phyloP scores from a whole-genome alignment of 1,140 invertebrate genomes.

The Drosophila hydei region DNA sequence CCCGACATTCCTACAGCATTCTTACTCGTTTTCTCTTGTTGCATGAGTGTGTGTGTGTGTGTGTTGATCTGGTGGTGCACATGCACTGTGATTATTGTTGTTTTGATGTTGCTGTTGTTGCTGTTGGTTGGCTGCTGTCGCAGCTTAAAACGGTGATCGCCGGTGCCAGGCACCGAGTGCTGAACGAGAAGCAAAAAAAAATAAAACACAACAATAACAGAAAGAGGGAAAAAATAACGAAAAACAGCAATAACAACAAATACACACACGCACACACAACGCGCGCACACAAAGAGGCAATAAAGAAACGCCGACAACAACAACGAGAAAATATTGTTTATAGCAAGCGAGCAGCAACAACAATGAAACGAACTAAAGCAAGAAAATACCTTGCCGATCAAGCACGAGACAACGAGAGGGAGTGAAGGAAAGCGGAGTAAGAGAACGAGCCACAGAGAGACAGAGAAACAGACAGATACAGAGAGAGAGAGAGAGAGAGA shows the following conservation, averaged over 20 bases:
- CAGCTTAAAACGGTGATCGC: slow-evolving; percentile 74
- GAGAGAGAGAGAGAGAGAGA: background rate
- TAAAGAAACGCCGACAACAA: slow-evolving; percentile 55
- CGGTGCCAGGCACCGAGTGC: slow-evolving; percentile 70
- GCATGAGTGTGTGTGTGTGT: slow-evolving; percentile 11
- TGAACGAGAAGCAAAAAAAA: slow-evolving; percentile 21
- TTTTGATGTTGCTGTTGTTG: slow-evolving; percentile 34
- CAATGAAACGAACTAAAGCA: slow-evolving; percentile 38
- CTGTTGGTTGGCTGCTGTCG: slow-evolving; percentile 48
- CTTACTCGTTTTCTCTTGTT: slow-evolving; percentile 1
- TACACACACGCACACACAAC: slow-evolving; percentile 22
- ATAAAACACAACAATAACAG: slow-evolving; percentile 10
- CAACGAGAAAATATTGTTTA: slow-evolving; percentile 58
- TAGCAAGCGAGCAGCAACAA: slow-evolving; percentile 38
- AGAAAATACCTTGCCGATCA: slow-evolving; percentile 53
- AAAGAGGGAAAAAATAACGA: slow-evolving; percentile 16
- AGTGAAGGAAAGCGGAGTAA: background rate
- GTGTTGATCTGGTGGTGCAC: slow-evolving; percentile 40
- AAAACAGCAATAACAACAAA: slow-evolving; percentile 39
- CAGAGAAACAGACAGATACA: background rate
- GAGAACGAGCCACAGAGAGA: slow-evolving; percentile 8
- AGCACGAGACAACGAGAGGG: slow-evolving; percentile 15
- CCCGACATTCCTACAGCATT: background rate
- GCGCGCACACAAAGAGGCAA: slow-evolving; percentile 52
- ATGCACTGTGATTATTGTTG: slow-evolving; percentile 70